Percentiles rank a stretch among this genome's conserved stretches.
phyloP scores from a whole-genome alignment of 2,797 vertebrate genomes.

The Typhlichthys subterraneus region DNA sequence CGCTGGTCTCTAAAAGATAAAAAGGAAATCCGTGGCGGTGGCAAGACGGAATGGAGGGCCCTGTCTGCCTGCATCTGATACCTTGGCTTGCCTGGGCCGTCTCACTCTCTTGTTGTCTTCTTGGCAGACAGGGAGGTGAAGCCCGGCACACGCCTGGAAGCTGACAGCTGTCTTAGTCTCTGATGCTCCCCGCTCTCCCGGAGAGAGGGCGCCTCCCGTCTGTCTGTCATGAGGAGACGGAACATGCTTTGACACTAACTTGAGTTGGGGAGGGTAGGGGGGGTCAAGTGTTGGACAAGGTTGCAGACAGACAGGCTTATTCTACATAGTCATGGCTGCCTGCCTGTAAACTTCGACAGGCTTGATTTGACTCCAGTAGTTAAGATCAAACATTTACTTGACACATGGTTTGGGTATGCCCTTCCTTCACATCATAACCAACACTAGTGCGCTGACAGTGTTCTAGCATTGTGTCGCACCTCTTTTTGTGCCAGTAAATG shows the following conservation, averaged over 20 bases:
- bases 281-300: conserved; percentile 6
- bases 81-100: conserved; percentile 12
- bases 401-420: too few relatives aligned
- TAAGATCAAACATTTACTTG: too few relatives aligned
- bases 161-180: conserved; percentile 62
- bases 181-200: conserved; percentile 28
- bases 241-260: conserved; percentile 11
- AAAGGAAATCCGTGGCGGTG: neutral
- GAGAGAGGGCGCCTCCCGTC: conserved; percentile 41
- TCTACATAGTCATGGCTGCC: too few relatives aligned
- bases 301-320: neutral
- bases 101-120: conserved; percentile 21
- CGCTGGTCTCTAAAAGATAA: neutral
- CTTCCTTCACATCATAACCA: too few relatives aligned
- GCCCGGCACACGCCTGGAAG: conserved; percentile 23
- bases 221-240: conserved; percentile 37
- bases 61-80: conserved; percentile 23
- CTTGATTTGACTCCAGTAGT: too few relatives aligned
- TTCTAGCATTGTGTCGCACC: too few relatives aligned
- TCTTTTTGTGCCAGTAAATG: too few relatives aligned
- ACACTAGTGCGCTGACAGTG: too few relatives aligned
- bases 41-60: too few relatives aligned
- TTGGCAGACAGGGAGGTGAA: conserved; percentile 51
- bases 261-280: neutral
- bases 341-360: too few relatives aligned